Base-by-base conservation (phyloP, 2,888 invertebrate genomes). In the Brachypalpus laphriformis region DNA sequence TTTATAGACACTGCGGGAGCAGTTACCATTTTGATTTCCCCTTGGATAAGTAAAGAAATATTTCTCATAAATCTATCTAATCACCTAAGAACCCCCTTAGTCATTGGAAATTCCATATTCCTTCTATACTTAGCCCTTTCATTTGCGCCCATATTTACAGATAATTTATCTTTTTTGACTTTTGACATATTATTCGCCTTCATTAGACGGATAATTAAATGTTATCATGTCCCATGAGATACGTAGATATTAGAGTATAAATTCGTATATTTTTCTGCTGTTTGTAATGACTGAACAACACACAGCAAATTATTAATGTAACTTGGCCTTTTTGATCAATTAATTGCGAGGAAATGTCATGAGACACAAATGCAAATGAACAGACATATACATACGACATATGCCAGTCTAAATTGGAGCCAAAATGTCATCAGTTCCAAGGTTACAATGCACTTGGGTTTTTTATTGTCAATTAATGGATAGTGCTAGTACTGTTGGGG, bases 241-340 rank as follows among this genome's bases (percentile, higher is more conserved):
- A 45, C 9, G 61, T 40, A 22, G 11, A 34, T 56, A 61, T n/a
- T n/a, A n/a, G n/a, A n/a, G n/a, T n/a, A n/a, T n/a, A n/a, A n/a
- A n/a, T n/a, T n/a, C n/a, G n/a, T 16, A 25, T n/a, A 7, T 20
- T 49, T n/a, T n/a, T n/a, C n/a, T n/a, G n/a, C n/a, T n/a, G n/a
- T n/a, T 65, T 22, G 22, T 47, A 68, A 68, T 25, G 34, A 49
- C 40, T 51, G 28, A 14, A 25, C 20, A 22, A 14, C 18, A 14
- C 51, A 51, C 14, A 68, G 18, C 31, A 54, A 45, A 54, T 77
- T 45, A 56, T 61, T 77, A 70, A 77, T 77, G 77, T 61, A 61
- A 54, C 51, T 70, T 77, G 77, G 68, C 59, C 68, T 77, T 61
- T 77, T 82, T 82, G 45, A 70, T 76, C 82, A 76, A 82, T 71